Conservation (phyloP, 2,113 vertebrate genomes). For the Pachypanchax playfairii region DNA sequence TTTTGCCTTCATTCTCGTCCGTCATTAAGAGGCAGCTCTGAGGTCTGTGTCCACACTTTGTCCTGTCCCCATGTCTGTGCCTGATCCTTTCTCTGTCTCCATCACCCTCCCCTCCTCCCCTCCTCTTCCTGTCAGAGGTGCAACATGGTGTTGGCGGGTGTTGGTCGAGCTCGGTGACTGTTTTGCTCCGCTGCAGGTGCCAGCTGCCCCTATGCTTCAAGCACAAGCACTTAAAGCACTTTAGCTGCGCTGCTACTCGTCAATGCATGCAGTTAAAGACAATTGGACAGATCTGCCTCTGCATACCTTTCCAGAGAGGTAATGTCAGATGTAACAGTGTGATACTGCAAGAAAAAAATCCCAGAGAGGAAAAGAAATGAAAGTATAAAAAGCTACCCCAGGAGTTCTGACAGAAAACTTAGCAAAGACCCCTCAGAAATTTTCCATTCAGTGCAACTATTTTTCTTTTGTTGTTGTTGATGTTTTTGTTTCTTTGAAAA, state of each 20-base stretch:
- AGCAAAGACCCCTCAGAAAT: conserved; percentile 37
- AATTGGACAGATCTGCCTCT: conserved; percentile 63
- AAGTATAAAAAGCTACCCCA: conserved; percentile 24
- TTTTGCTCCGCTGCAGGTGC: conserved; percentile 56
- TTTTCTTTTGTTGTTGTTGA: conserved; percentile 52
- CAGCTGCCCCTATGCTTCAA: conserved; percentile 72
- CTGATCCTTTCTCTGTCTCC: conserved; percentile 15
- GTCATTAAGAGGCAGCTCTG: conserved; percentile 4
- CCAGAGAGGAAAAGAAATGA: conserved; percentile 20
- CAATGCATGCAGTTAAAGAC: conserved; percentile 73
- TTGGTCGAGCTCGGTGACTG: conserved; percentile 52
- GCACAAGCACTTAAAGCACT: conserved; percentile 85
- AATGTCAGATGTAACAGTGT: conserved; percentile 54
- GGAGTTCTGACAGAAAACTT: conserved; percentile 62
- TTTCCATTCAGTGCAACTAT: conserved; percentile 67
- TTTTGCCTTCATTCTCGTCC: conserved; percentile 5
- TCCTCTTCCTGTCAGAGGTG: conserved; percentile 59
- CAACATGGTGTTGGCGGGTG: conserved; percentile 70
- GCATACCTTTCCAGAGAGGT: conserved; percentile 57
- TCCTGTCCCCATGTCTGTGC: too few relatives aligned
- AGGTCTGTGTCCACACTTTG: conserved; percentile 5
- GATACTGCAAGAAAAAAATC: conserved; percentile 59
- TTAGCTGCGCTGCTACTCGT: conserved; percentile 72
- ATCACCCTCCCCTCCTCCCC: conserved; percentile 23
- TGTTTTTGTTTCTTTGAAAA: conserved; percentile 66